Percentiles rank a stretch among this genome's conserved stretches.
Conservation (phyloP, 1,140 invertebrate genomes). For the Aphelinus certus region DNA sequence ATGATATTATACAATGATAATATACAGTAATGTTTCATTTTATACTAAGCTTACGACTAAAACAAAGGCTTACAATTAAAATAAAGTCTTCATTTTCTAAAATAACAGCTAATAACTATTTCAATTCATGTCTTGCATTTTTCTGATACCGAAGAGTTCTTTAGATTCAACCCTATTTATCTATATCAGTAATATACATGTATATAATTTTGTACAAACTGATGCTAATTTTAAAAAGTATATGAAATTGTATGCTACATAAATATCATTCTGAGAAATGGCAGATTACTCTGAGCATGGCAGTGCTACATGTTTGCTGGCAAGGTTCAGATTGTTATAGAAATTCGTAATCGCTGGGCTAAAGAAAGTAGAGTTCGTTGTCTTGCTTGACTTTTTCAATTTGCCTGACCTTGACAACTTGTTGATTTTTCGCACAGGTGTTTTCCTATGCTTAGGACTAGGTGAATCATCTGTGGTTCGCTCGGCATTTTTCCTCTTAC, state of each 20-base stretch:
- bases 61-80: too few species aligned
- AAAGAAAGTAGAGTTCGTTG: background rate
- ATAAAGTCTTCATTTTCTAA: too few species aligned
- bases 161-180: too few species aligned
- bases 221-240: too few species aligned
- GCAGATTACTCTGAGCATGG: background rate
- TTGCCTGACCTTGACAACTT: background rate
- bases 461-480: background rate
- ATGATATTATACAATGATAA: slow-evolving; percentile 25
- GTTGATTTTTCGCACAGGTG: background rate
- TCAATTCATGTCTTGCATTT: too few species aligned
- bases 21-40: background rate
- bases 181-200: too few species aligned
- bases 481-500: slow-evolving; percentile 64
- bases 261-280: too few species aligned
- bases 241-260: too few species aligned
- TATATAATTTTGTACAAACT: too few species aligned
- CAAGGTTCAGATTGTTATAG: slow-evolving; percentile 6
- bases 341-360: slow-evolving; percentile 21
- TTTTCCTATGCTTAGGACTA: slow-evolving; percentile 1
- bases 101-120: too few species aligned
- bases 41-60: background rate
- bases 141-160: too few species aligned
- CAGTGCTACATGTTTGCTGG: background rate
- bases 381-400: background rate